Evolutionary conservation across 2,113 vertebrate genomes (phyloP).

Genomic region (Macroglossus sobrinus): DNA sequence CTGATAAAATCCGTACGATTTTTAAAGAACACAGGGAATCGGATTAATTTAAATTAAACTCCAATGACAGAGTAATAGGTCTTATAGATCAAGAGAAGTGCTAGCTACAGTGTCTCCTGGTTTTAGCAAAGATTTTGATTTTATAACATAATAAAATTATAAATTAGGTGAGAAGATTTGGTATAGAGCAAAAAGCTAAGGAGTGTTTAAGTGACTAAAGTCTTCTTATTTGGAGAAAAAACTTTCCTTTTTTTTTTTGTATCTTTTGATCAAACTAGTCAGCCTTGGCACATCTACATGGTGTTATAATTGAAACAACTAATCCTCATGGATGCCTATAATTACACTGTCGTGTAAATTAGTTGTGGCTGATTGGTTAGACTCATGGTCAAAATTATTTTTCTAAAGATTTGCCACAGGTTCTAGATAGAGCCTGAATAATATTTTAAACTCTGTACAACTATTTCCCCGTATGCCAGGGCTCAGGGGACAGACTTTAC

Average conservation of each 20-base stretch:
- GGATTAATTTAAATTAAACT: conserved; percentile 6
- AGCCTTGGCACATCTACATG: not conserved
- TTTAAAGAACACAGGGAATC: not conserved
- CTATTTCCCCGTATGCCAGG: not conserved
- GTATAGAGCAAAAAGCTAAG: not conserved
- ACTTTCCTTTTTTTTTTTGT: not conserved
- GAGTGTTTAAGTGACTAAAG: not conserved
- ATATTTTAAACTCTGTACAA: not conserved
- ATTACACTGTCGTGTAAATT: conserved; percentile 38
- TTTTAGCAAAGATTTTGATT: not conserved
- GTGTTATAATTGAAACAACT: conserved; percentile 41
- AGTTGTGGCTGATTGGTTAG: conserved; percentile 6
- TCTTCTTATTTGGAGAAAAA: not conserved
- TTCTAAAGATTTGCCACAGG: not conserved
- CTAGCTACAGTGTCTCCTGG: not conserved
- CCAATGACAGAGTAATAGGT: not conserved
- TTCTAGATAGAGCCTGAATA: not conserved
- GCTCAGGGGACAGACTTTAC: not conserved
- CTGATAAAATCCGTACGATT: not conserved
- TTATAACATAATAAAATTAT: not conserved
- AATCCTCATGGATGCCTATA: not conserved
- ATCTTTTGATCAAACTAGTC: conserved; percentile 21
- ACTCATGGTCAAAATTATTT: not conserved
- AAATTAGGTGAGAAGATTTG: not conserved
- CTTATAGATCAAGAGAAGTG: not conserved